These are phyloP conservation scores for Corythornis cristatus DNA, from an alignment of 2,113 vertebrate genomes.

Conservation along the genomic window DNA sequence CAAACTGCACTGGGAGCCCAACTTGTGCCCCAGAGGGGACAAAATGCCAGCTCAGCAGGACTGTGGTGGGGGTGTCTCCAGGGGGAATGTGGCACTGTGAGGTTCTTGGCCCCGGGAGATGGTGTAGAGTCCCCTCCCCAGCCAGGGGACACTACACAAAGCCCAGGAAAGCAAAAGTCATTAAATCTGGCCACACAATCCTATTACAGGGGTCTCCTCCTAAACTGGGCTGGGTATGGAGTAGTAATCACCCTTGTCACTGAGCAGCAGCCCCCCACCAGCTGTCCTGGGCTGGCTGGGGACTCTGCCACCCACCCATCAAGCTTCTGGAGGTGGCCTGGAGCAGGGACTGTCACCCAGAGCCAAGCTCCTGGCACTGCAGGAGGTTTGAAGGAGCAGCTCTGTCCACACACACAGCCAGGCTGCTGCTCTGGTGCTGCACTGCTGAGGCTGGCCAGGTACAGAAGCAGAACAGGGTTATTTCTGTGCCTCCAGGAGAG, in stretches of 20 bases:
- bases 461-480: neutral
- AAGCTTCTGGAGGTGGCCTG: neutral
- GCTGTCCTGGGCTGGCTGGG: neutral
- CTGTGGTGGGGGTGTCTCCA: neutral
- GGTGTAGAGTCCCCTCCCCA: neutral
- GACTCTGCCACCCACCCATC: no score
- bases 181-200: neutral
- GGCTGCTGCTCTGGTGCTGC: neutral
- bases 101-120: neutral
- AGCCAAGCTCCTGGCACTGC: neutral
- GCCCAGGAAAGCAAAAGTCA: neutral
- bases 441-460: neutral
- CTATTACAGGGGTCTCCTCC: neutral
- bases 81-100: neutral
- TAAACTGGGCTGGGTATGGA: neutral
- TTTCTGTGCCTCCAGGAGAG: neutral
- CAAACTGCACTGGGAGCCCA: neutral
- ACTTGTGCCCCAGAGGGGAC: neutral
- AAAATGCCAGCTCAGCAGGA: neutral
- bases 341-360: neutral
- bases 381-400: no score
- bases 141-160: neutral
- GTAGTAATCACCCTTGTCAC: neutral
- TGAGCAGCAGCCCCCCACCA: rapidly evolving
- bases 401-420: neutral